Base-by-base conservation (phyloP, 2,888 invertebrate species). In the Drosophila sordidula region DNA sequence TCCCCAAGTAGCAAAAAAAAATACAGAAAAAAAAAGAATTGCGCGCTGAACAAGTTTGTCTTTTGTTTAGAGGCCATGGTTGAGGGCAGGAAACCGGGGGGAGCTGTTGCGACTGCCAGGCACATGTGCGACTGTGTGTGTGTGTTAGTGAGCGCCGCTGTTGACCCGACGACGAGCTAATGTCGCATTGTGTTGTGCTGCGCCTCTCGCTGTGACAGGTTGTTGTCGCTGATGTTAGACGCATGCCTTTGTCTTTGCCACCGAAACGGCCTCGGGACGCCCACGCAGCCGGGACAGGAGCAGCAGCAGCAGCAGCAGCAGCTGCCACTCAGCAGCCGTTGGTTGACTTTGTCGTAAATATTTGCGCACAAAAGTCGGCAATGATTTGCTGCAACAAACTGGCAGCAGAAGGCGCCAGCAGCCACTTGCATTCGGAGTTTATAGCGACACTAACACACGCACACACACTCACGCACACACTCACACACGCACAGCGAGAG, bases 311-410 rank as follows among this genome's bases (percentile, higher is more conserved):
- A 46, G 12, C 52, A 16, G 16, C 62, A 78, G 86, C 88, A 71
- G 86, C 82, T 87, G 81, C 88, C 88, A 85, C 75, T 81, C 86
- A 88, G 58, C 74, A 66, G 54, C 66, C 77, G 57, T 72, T 45
- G 62, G 44, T 66, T 70, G 70, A 61, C 65, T 63, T 69, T 81
- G 69, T 70, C 75, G 85, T 84, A 89, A 85, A 85, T 87, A 84
- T 85, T 89, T 85, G 89, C 89, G 75, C 85, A 85, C 80, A 80
- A 84, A 84, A 89, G 83, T 89, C 89, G 83, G 83, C 83, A 84
- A 89, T 83, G 83, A 89, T 87, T 89, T 81, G 88, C 67, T 75
- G 89, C 89, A 75, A 63, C 70, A 55, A 78, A 65, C 75, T 61
- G 69, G 61, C 78, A 64, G 54, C 38, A 57, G 78, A 42, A 46